Evolutionary conservation across 2,797 vertebrate species (phyloP).

Genomic region (Iguana delicatissima): DNA sequence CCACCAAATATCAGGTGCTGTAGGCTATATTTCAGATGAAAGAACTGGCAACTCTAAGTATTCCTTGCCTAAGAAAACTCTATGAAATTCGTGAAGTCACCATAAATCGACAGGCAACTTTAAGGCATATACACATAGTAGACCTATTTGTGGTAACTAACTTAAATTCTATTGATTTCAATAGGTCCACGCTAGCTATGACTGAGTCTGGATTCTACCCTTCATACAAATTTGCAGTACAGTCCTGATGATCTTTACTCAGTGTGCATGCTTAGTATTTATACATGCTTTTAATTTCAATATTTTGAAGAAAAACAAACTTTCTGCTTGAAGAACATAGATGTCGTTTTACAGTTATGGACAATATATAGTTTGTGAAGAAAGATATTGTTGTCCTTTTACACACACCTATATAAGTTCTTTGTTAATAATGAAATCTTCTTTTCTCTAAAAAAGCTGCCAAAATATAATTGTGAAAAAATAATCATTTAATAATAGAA

Average conservation of each 20-base stretch:
- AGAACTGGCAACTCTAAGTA: too few species aligned
- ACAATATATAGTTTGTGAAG: neutral
- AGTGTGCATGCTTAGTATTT: neutral
- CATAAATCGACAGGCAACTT: too few species aligned
- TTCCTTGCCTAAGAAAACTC: too few species aligned
- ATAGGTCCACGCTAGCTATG: neutral
- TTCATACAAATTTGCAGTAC: neutral
- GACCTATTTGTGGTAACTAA: neutral
- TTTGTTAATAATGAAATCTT: neutral
- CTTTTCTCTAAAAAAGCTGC: constrained; percentile 1
- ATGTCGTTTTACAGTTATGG: neutral
- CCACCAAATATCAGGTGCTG: too few species aligned
- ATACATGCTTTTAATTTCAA: neutral
- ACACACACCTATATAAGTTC: neutral
- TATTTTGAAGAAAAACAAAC: neutral
- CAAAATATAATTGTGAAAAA: neutral
- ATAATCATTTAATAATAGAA: neutral
- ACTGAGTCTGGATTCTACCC: neutral
- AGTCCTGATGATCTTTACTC: constrained; percentile 12
- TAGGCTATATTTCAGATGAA: too few species aligned
- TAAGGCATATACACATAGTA: too few species aligned
- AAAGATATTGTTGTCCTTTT: neutral
- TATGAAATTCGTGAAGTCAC: too few species aligned
- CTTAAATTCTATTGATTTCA: neutral
- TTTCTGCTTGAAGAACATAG: neutral